Evolutionary conservation across 2,888 invertebrate species (phyloP).

Genomic region (Podotricha telesiphe): DNA sequence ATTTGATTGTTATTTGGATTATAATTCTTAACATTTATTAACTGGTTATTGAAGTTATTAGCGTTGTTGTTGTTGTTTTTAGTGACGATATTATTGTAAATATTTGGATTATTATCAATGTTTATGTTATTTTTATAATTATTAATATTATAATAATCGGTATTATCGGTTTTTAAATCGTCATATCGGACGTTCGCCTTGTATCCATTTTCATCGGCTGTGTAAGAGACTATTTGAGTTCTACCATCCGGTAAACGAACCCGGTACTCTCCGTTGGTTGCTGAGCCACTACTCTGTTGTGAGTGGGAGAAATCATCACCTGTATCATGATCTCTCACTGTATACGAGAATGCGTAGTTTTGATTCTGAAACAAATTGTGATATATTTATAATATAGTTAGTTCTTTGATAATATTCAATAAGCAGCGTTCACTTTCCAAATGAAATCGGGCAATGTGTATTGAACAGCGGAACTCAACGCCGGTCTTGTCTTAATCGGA

Average conservation of each 20-base stretch:
- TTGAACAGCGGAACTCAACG: too few relatives aligned
- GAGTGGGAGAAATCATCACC: conserved; percentile 88
- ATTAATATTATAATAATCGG: conserved; percentile 45
- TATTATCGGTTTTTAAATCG: conserved; percentile 51
- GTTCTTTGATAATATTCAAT: too few relatives aligned
- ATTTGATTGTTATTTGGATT: conserved; percentile 34
- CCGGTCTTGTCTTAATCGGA: too few relatives aligned
- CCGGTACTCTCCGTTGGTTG: conserved; percentile 87
- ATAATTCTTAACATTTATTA: conserved; percentile 26
- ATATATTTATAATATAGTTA: conserved; percentile 6
- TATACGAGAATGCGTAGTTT: conserved; percentile 87
- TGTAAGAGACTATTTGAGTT: conserved; percentile 86
- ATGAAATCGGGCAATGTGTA: too few relatives aligned
- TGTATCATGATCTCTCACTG: conserved; percentile 84
- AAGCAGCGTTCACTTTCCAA: too few relatives aligned
- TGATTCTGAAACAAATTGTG: conserved; percentile 60
- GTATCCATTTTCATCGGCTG: conserved; percentile 86
- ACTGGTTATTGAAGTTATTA: conserved; percentile 22
- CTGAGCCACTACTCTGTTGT: conserved; percentile 85
- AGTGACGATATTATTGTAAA: conserved; percentile 26
- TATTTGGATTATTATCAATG: conserved; percentile 24
- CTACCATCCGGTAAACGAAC: conserved; percentile 87
- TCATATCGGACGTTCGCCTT: conserved; percentile 87
- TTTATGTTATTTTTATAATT: conserved; percentile 24
- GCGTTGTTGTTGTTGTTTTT: conserved; percentile 32